Conservation (phyloP, 2,113 vertebrate species). For the Xiphias gladius region DNA sequence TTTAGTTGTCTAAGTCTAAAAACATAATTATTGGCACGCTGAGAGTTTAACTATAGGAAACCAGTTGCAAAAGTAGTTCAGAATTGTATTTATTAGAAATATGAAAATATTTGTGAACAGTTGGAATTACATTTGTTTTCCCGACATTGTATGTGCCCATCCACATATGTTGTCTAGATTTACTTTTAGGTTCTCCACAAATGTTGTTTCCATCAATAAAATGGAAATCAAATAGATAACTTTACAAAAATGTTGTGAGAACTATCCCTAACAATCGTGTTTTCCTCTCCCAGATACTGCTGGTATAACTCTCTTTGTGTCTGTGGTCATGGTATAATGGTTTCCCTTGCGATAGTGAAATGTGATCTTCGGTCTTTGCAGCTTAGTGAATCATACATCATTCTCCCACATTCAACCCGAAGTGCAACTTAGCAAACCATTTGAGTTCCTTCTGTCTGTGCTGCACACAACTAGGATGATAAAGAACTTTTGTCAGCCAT, state of each 20-base stretch:
- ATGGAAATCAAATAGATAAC: slow-evolving; percentile 40
- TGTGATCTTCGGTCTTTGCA: slow-evolving; percentile 74
- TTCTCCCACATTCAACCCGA: slow-evolving; percentile 74
- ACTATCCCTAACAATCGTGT: slow-evolving; percentile 38
- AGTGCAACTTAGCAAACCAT: slow-evolving; percentile 45
- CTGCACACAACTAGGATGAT: slow-evolving; percentile 39
- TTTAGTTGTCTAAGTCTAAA: not conserved
- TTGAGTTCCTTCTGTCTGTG: slow-evolving; percentile 24
- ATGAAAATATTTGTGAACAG: not conserved
- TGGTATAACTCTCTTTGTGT: slow-evolving; percentile 73
- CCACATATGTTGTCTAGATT: not conserved
- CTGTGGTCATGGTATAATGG: slow-evolving; percentile 78
- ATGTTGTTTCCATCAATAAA: not conserved
- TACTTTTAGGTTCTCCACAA: not conserved
- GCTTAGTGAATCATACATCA: slow-evolving; percentile 75
- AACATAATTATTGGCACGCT: not conserved
- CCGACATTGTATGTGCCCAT: not conserved
- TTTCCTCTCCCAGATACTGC: slow-evolving; percentile 63
- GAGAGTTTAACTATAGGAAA: not conserved
- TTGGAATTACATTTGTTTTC: not conserved
- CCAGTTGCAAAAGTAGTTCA: slow-evolving; percentile 44
- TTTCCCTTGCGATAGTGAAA: slow-evolving; percentile 81
- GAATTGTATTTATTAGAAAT: slow-evolving; percentile 12
- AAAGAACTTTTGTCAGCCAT: slow-evolving; percentile 48
- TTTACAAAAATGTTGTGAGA: slow-evolving; percentile 58